These are phyloP conservation scores for Todiramphus chloris DNA, from an alignment of 2,113 vertebrate species.

Conservation along the genomic window DNA sequence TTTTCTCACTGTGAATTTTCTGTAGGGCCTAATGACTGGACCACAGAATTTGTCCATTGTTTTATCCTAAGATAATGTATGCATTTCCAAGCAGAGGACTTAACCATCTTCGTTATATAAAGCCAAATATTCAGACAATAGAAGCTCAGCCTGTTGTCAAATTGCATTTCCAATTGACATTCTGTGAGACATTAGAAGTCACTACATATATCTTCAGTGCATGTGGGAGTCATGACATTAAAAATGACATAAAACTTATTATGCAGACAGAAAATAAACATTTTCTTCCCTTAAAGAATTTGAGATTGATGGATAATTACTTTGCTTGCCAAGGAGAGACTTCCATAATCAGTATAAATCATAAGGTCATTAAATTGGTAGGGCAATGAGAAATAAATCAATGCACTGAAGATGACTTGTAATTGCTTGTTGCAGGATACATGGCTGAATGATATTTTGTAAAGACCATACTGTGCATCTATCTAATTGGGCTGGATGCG, in stretches of 20 bases:
- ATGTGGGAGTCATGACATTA: conserved; percentile 59
- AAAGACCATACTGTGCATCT: conserved; percentile 30
- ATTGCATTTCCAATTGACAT: conserved; percentile 14
- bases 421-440: conserved; percentile 53
- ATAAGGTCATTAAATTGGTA: conserved; percentile 56
- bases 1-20: not conserved
- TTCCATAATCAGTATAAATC: conserved; percentile 55
- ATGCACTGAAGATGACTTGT: conserved; percentile 34
- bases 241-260: conserved; percentile 63
- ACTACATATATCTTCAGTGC: conserved; percentile 42
- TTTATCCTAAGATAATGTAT: not conserved
- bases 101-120: conserved; percentile 32
- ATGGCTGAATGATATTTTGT: conserved; percentile 42
- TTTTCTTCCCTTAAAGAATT: conserved; percentile 55
- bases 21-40: not conserved
- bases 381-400: conserved; percentile 54
- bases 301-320: conserved; percentile 60
- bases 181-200: conserved; percentile 27
- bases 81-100: not conserved
- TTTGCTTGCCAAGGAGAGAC: conserved; percentile 37
- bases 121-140: conserved; percentile 38
- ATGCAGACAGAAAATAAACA: conserved; percentile 67
- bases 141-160: conserved; percentile 26
- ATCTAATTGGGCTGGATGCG: conserved; percentile 33
- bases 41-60: not conserved